A percentile compares a stretch with the other conserved stretches of the same genome.
phyloP scores from a whole-genome alignment of 1,140 invertebrate genomes.

The Orchesella cincta region DNA sequence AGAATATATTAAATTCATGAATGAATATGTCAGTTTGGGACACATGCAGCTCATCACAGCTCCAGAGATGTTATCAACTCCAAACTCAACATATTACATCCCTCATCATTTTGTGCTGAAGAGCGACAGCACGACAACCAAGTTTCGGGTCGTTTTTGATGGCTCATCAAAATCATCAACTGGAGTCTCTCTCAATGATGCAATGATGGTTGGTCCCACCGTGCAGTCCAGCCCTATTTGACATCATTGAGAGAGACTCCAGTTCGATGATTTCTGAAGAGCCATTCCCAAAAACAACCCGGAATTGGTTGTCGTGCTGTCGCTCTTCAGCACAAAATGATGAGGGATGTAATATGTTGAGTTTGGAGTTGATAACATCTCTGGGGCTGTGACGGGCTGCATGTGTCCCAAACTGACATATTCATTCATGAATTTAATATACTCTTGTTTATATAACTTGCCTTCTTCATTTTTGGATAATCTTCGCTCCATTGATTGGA shows the following conservation, averaged over 20 bases:
- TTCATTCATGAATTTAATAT: slow-evolving; percentile 53
- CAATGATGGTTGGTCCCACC: too few species aligned
- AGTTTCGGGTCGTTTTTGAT: too few species aligned
- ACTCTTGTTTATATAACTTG: neutral
- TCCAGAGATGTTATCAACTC: neutral
- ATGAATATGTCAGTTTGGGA: neutral
- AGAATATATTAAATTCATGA: neutral
- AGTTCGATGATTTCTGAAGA: slow-evolving; percentile 50
- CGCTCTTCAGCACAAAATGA: slow-evolving; percentile 53
- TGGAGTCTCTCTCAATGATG: too few species aligned
- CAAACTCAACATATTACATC: slow-evolving; percentile 38
- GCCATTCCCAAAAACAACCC: slow-evolving; percentile 56
- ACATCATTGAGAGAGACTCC: slow-evolving; percentile 55
- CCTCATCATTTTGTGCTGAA: too few species aligned
- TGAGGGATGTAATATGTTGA: slow-evolving; percentile 56
- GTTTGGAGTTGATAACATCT: slow-evolving; percentile 3
- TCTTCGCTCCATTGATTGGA: neutral
- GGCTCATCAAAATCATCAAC: too few species aligned
- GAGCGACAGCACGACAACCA: too few species aligned
- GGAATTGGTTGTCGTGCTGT: slow-evolving; percentile 53
- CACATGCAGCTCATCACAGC: neutral
- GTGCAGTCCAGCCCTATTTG: slow-evolving; percentile 51
- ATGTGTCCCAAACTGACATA: slow-evolving; percentile 53
- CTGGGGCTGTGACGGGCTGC: slow-evolving; percentile 29
- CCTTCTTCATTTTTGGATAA: neutral